Conservation (phyloP, 2,113 vertebrate species). For the Prionailurus bengalensis region DNA sequence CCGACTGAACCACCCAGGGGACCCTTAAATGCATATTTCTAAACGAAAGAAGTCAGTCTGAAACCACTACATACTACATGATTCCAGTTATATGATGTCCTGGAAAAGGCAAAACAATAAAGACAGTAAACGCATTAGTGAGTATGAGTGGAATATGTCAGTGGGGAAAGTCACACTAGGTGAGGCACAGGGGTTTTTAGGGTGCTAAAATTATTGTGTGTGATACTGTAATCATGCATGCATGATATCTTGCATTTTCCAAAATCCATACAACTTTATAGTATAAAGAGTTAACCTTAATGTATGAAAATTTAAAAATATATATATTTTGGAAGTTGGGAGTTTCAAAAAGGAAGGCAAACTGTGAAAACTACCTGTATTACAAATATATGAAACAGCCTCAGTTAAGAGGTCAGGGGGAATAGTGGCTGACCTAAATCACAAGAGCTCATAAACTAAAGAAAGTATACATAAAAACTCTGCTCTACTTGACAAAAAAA, state of each 20-base stretch:
- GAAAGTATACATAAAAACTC: background rate
- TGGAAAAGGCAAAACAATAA: background rate
- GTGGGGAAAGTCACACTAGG: background rate
- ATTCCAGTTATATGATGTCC: background rate
- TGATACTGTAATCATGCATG: background rate
- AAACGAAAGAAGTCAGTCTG: background rate
- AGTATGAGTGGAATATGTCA: background rate
- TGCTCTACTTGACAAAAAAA: background rate
- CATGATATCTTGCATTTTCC: background rate
- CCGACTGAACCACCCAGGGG: too few species aligned
- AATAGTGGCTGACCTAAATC: background rate
- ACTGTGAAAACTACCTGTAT: background rate
- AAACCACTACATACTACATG: background rate
- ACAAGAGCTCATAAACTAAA: background rate
- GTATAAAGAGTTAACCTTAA: background rate
- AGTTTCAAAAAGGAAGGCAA: background rate
- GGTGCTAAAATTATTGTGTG: background rate
- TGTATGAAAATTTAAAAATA: background rate
- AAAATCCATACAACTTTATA: background rate
- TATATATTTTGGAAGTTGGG: background rate
- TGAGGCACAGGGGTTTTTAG: background rate
- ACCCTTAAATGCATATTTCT: background rate
- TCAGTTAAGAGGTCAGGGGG: background rate
- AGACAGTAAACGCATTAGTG: background rate
- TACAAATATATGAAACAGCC: background rate